phyloP scores from a whole-genome alignment of 1,140 invertebrate genomes.

The Penaeus vannamei region DNA sequence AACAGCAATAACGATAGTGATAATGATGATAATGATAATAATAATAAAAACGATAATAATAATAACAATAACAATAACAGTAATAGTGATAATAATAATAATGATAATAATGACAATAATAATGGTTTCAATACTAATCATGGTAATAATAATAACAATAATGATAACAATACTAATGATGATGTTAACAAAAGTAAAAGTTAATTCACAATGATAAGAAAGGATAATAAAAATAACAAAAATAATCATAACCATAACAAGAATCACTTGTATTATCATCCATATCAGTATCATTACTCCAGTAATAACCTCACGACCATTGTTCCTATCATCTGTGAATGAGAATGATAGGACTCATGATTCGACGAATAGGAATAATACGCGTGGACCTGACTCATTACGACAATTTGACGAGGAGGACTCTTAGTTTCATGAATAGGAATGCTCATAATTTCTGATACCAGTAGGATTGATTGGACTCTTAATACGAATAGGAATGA shows the following conservation, averaged over 20 bases:
- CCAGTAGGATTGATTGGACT: too few relatives aligned
- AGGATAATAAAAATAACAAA: neutral
- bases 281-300: neutral
- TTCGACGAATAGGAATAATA: too few relatives aligned
- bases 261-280: neutral
- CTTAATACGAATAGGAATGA: too few relatives aligned
- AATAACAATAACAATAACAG: neutral
- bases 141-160: slow-evolving; percentile 14
- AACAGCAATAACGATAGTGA: neutral
- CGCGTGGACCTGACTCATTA: too few relatives aligned
- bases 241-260: neutral
- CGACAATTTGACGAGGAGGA: too few relatives aligned
- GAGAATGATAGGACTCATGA: too few relatives aligned
- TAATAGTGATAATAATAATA: slow-evolving; percentile 18
- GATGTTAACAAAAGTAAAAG: neutral
- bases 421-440: too few relatives aligned
- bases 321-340: neutral
- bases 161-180: slow-evolving; percentile 27
- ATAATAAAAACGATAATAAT: neutral
- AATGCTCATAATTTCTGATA: too few relatives aligned
- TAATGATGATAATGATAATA: slow-evolving; percentile 21
- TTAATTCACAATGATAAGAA: neutral
- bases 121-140: neutral
- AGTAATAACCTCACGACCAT: neutral
- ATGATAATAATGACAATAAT: slow-evolving; percentile 18